phyloP scores from a whole-genome alignment of 2,888 invertebrate genomes.

The Mactromeris polynyma region DNA sequence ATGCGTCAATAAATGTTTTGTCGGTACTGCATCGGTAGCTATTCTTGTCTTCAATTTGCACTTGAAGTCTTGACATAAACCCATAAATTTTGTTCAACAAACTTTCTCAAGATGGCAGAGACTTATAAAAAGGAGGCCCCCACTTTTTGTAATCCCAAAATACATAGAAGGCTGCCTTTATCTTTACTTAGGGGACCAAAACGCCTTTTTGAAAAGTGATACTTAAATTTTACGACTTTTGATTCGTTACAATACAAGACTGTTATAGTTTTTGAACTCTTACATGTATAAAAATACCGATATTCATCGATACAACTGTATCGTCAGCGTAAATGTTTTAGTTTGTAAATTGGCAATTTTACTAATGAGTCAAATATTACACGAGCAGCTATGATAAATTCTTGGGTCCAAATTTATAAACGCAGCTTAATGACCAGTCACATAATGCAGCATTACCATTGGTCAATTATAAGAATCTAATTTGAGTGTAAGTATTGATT shows the following conservation, averaged over 20 bases:
- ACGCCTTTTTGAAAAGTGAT: background rate
- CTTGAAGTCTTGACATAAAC: slow-evolving; percentile 22
- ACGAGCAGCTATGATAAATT: too few relatives aligned
- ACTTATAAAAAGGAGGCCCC: slow-evolving; percentile 29
- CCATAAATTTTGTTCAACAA: slow-evolving; percentile 22
- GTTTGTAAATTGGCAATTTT: too few relatives aligned
- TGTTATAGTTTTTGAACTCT: too few relatives aligned
- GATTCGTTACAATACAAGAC: background rate
- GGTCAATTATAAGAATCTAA: too few relatives aligned
- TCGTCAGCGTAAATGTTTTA: too few relatives aligned
- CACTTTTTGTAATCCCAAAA: slow-evolving; percentile 9
- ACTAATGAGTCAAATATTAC: too few relatives aligned
- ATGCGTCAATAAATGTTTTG: background rate
- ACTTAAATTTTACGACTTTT: slow-evolving; percentile 15
- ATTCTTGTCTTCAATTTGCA: background rate
- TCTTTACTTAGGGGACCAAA: background rate
- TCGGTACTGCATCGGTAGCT: background rate
- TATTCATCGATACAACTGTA: background rate
- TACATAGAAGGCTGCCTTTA: slow-evolving; percentile 35
- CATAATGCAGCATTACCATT: too few relatives aligned
- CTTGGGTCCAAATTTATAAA: too few relatives aligned
- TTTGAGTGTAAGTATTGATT: too few relatives aligned
- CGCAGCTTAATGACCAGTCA: too few relatives aligned
- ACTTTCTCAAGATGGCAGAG: slow-evolving; percentile 27
- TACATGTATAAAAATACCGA: background rate